Base-by-base conservation (phyloP, 2,888 invertebrate genomes). In the Lithophane socia region DNA sequence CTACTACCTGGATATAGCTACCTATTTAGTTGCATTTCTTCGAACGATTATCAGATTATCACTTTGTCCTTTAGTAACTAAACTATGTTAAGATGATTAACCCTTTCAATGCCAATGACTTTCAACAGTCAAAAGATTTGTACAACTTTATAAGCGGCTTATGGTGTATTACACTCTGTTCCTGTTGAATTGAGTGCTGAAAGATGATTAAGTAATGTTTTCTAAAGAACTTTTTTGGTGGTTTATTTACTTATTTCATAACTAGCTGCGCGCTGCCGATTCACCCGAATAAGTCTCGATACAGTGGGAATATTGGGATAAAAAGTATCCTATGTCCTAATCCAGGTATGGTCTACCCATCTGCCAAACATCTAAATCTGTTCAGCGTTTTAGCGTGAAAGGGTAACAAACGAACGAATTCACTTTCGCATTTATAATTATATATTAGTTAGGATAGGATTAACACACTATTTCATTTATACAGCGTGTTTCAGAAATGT, bases 141-240 rank as follows among this genome's bases (percentile, higher is more conserved):
- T 76, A 76, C 76, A 76, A 76, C 66, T 66, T 66, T 52, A 1
- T 61, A 76, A 75, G 58, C 58, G 1, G 76, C 49, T 76, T 76
- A 66, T 2, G 5, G 4, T 44, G 47, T 37, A 61, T 21, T 21
- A 16, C 24, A n/a, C 18, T 47, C 9, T 16, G 4, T 37, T n/a
- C 42, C n/a, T 9, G 58, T 49, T 42, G 58, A 42, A 29, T 58
- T 58, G n/a, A 61, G 18, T 44, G 4, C 9, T 18, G 16, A 54
- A 44, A 9, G 44, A 61, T 65, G 16, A n/a, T 65, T 24, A 49
- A 24, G 24, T 24, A 37, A 37, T 37, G 7, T 52, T 52, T 52
- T 54, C 8, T 29, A 16, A 29, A 75, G n/a, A 18, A 42, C 7
- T 67, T 52, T 67, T 52, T 10, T 67, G 0, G 1, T 67, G 21